phyloP scores from a whole-genome alignment of 2,797 vertebrate species.

The Pristis pectinata region DNA sequence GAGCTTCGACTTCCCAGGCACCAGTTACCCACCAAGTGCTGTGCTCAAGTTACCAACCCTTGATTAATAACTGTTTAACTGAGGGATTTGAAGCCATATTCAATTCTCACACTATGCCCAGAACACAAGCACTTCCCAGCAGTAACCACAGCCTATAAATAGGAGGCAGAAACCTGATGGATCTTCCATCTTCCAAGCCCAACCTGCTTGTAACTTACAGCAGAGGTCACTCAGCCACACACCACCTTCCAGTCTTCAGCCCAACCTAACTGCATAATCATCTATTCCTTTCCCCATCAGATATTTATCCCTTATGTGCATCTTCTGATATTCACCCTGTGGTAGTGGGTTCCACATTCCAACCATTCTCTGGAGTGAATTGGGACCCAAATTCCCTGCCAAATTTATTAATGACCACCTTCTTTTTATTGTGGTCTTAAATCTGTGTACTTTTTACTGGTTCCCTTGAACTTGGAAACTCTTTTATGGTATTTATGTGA shows the following conservation, averaged over 20 bases:
- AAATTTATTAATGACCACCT: neutral
- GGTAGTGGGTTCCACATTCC: neutral
- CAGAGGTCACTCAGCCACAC: neutral
- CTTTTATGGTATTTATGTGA: neutral
- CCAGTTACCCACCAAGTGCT: neutral
- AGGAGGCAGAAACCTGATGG: neutral
- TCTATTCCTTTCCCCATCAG: neutral
- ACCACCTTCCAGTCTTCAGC: neutral
- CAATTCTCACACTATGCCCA: neutral
- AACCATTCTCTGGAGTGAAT: neutral
- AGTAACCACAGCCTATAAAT: neutral
- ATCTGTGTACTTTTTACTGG: neutral
- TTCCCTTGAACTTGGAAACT: neutral
- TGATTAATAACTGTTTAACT: neutral
- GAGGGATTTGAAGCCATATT: neutral
- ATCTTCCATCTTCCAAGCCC: neutral
- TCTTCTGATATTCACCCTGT: neutral
- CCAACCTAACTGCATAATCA: neutral
- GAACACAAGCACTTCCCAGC: neutral
- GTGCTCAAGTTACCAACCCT: no score
- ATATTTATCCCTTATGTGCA: neutral
- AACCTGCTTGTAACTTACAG: no score
- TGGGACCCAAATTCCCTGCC: neutral
- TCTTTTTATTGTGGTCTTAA: neutral
- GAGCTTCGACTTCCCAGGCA: neutral